Conservation (phyloP, 1,140 invertebrate genomes). For the Macrostomum lignano region DNA sequence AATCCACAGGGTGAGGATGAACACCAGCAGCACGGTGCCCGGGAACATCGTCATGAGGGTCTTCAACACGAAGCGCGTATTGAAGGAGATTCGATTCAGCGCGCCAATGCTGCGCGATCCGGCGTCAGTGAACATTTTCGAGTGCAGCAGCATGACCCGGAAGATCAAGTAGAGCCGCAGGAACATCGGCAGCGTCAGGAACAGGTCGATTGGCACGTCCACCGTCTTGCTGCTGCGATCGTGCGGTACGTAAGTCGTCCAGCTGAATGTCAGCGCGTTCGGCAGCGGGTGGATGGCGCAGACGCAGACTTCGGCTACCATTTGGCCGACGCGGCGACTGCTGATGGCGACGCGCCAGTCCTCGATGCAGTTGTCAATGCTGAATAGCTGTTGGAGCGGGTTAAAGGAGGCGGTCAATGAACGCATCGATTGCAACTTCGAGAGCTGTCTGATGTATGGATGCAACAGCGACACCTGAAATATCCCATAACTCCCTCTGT, state of each 20-base stretch:
- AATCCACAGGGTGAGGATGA: conserved; percentile 54
- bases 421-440: no score
- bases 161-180: conserved; percentile 81
- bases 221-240: neutral
- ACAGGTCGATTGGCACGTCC: conserved; percentile 36
- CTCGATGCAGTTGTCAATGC: conserved; percentile 98
- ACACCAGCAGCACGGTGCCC: conserved; percentile 68
- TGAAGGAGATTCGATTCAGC: conserved; percentile 89
- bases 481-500: neutral
- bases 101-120: conserved; percentile 52
- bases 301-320: conserved; percentile 61
- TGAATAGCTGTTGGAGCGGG: conserved; percentile 84
- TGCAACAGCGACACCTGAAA: conserved; percentile 5
- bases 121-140: conserved; percentile 82
- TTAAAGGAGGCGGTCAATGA: no score
- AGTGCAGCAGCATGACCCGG: conserved; percentile 81
- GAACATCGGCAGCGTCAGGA: conserved; percentile 83
- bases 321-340: conserved; percentile 68
- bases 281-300: conserved; percentile 84
- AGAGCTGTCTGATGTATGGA: no score
- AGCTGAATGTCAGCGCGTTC: conserved; percentile 74
- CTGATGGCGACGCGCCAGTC: conserved; percentile 99
- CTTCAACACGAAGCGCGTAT: conserved; percentile 82
- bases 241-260: conserved; percentile 44
- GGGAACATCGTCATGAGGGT: conserved; percentile 92